Conservation (phyloP, 2,113 vertebrate species). For the Leptodactylus fuscus region DNA sequence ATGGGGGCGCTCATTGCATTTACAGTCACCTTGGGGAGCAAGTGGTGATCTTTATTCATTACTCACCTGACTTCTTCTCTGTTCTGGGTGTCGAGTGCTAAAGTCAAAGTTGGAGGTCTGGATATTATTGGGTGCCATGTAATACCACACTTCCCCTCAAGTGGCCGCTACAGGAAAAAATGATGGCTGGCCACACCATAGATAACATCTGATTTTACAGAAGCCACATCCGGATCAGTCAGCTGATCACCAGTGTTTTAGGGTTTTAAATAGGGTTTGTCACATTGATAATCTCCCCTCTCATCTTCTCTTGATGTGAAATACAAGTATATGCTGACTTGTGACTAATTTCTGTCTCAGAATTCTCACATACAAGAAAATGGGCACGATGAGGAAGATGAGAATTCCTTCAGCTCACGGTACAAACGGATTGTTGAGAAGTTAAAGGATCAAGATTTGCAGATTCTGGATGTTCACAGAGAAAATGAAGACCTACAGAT, state of each 20-base stretch:
- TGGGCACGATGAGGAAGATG: background rate
- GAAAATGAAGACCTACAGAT: constrained; percentile 73
- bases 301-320: too few species aligned
- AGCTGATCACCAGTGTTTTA: background rate
- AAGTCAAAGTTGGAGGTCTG: too few species aligned
- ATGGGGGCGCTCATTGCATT: too few species aligned
- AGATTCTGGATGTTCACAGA: constrained; percentile 67
- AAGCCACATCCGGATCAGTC: background rate
- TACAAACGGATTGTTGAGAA: constrained; percentile 58
- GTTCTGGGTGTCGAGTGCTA: too few species aligned
- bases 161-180: background rate
- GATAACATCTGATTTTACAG: too few species aligned
- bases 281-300: background rate
- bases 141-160: too few species aligned
- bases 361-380: background rate
- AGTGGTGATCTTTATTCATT: too few species aligned
- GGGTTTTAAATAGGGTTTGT: background rate
- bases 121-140: background rate
- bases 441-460: constrained; percentile 65
- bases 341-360: constrained; percentile 55
- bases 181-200: too few species aligned
- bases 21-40: too few species aligned
- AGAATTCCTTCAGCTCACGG: background rate
- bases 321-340: too few species aligned
- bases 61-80: too few species aligned